Conservation (phyloP, 2,797 vertebrate genomes). For the Scolopax bukidnonensis region DNA sequence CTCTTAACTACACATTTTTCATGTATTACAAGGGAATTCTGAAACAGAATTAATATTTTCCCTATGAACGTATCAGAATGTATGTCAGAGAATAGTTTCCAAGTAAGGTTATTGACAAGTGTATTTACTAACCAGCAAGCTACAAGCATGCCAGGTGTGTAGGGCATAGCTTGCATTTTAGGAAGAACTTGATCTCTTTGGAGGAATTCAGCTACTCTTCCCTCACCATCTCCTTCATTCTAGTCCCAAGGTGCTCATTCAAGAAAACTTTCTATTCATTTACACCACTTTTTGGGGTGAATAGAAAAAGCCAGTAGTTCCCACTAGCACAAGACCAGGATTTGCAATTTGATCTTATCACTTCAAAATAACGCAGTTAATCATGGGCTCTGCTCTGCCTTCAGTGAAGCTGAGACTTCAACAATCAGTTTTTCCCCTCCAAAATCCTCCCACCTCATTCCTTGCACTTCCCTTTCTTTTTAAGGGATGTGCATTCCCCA, state of each 20-base stretch:
- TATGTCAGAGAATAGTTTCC: background rate
- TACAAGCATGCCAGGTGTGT: background rate
- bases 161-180: background rate
- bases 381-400: background rate
- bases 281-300: background rate
- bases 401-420: background rate
- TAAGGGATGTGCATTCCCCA: background rate
- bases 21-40: background rate
- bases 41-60: background rate
- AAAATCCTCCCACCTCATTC: background rate
- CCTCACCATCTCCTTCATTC: background rate
- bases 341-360: background rate
- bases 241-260: background rate
- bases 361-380: background rate
- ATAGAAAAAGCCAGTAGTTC: background rate
- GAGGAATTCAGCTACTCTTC: background rate
- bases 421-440: background rate
- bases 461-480: background rate
- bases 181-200: background rate
- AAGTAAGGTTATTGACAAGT: background rate
- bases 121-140: background rate
- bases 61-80: background rate
- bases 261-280: background rate
- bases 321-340: background rate
- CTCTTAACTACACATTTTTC: background rate